phyloP scores from a whole-genome alignment of 2,113 vertebrate genomes.

The Orientallactaga bullata region DNA sequence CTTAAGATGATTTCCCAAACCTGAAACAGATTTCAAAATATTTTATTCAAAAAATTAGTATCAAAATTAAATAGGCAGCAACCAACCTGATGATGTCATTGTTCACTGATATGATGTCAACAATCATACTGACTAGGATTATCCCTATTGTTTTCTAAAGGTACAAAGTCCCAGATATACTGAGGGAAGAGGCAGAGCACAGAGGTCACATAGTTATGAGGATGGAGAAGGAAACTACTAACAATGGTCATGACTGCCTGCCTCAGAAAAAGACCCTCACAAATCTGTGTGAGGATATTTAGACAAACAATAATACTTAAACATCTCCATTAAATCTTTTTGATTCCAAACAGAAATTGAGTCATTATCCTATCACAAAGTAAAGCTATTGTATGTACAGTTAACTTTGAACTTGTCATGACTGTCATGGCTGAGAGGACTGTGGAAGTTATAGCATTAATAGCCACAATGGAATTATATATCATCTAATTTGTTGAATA shows the following conservation, averaged over 20 bases:
- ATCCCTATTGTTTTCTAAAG: not conserved
- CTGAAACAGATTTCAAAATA: not conserved
- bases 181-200: not conserved
- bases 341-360: not conserved
- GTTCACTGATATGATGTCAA: not conserved
- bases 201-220: not conserved
- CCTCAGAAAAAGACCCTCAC: constrained; percentile 27
- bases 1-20: not conserved
- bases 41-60: not conserved
- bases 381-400: not conserved
- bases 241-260: not conserved
- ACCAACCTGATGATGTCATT: not conserved
- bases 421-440: not conserved
- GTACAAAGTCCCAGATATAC: not conserved
- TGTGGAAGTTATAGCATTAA: not conserved
- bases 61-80: not conserved
- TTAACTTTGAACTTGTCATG: not conserved
- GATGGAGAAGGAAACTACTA: not conserved
- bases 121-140: not conserved
- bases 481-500: not conserved
- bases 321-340: not conserved
- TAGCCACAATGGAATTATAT: not conserved
- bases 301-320: not conserved
- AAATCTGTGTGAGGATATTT: not conserved
- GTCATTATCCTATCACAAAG: not conserved